Evolutionary conservation across 2,797 vertebrate genomes (phyloP).

Genomic region (Cercopithecus hamlyni): DNA sequence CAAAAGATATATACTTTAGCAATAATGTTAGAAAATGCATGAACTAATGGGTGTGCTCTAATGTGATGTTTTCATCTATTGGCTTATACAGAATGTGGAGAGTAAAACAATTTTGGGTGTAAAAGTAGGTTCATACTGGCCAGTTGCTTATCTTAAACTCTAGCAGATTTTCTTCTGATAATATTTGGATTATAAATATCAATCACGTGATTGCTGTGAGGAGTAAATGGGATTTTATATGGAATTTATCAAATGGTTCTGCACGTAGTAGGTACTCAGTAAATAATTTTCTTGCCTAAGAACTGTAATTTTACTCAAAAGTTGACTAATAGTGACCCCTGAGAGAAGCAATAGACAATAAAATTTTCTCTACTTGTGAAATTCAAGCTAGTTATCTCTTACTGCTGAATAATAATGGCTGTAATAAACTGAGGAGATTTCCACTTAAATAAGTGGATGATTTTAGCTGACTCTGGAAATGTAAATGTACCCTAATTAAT

Average conservation of each 20-base stretch:
- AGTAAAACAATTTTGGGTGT: not conserved
- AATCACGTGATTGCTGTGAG: not conserved
- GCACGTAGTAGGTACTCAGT: not conserved
- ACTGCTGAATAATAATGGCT: slow-evolving; percentile 56
- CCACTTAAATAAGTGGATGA: slow-evolving; percentile 69
- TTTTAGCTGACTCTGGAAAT: slow-evolving; percentile 65
- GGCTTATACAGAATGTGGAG: not conserved
- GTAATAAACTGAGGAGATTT: slow-evolving; percentile 58
- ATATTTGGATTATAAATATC: not conserved
- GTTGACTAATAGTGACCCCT: slow-evolving; percentile 39
- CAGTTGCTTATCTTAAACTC: not conserved
- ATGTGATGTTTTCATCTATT: not conserved
- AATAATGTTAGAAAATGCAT: not conserved
- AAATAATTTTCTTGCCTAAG: not conserved
- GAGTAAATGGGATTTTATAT: not conserved
- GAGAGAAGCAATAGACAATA: slow-evolving; percentile 31
- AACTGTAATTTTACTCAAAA: slow-evolving; percentile 26
- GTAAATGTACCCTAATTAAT: slow-evolving; percentile 69
- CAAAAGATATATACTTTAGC: not conserved
- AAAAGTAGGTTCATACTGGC: not conserved
- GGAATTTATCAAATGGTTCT: not conserved
- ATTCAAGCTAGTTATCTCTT: slow-evolving; percentile 62
- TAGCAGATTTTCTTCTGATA: not conserved
- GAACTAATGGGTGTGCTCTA: not conserved
- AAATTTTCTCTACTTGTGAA: slow-evolving; percentile 59